Evolutionary conservation across 2,797 vertebrate genomes (phyloP).

Genomic region (Hydrolagus colliei): DNA sequence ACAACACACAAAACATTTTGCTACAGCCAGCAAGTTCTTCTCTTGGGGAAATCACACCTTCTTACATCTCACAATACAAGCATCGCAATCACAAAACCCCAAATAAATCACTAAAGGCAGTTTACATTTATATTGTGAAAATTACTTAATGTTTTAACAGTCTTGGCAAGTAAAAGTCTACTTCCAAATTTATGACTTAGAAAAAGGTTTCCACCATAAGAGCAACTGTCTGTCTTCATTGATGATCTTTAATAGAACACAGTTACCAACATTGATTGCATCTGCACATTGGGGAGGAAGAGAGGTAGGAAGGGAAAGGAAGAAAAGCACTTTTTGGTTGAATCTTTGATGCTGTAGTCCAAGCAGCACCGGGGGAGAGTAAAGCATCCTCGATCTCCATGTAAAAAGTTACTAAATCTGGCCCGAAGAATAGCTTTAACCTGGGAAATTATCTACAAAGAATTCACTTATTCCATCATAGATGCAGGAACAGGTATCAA

Average conservation of each 20-base stretch:
- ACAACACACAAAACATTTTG: slow-evolving; percentile 56
- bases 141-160: slow-evolving; percentile 62
- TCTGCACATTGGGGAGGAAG: background rate
- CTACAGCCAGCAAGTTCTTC: slow-evolving; percentile 90
- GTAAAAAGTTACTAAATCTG: background rate
- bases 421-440: background rate
- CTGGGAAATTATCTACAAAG: background rate
- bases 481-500: background rate
- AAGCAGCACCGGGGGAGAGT: background rate
- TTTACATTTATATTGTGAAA: slow-evolving; percentile 44
- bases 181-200: background rate
- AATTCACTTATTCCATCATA: background rate
- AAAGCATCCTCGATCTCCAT: background rate
- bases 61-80: slow-evolving; percentile 66
- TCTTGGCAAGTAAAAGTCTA: slow-evolving; percentile 47
- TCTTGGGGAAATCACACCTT: slow-evolving; percentile 66
- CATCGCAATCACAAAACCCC: slow-evolving; percentile 52
- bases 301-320: background rate
- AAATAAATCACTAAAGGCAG: slow-evolving; percentile 43
- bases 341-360: background rate
- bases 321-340: background rate
- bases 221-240: background rate
- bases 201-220: background rate
- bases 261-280: background rate
- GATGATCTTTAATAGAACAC: background rate